These are phyloP conservation scores for Pluvianellus socialis DNA, from an alignment of 2,113 vertebrate species.

Conservation along the genomic window DNA sequence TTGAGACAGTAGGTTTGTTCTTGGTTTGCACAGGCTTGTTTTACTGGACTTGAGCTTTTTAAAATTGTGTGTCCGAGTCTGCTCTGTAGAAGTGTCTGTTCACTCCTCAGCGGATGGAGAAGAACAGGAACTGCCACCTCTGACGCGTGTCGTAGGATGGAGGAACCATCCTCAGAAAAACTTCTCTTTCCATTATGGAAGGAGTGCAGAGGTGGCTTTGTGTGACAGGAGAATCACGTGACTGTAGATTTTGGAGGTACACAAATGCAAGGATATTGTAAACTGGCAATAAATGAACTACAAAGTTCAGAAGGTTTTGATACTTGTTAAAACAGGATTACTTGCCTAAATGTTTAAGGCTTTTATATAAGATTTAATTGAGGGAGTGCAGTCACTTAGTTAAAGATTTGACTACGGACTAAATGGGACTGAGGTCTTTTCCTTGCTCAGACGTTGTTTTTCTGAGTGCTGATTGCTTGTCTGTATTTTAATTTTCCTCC, in stretches of 20 bases:
- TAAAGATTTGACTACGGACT: constrained; percentile 5
- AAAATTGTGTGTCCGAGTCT: neutral
- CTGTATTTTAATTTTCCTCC: neutral
- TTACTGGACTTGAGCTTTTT: neutral
- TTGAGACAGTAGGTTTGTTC: neutral
- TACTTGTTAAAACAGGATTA: constrained; percentile 16
- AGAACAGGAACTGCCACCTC: neutral
- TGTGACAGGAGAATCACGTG: neutral
- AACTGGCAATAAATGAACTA: neutral
- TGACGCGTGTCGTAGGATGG: neutral
- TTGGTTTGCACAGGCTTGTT: neutral
- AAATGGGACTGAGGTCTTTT: neutral
- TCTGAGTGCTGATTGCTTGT: neutral
- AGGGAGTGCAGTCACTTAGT: neutral
- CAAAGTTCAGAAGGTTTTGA: neutral
- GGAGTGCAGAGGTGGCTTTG: neutral
- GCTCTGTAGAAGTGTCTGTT: neutral
- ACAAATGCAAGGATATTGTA: neutral
- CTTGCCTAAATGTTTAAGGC: neutral
- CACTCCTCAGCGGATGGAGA: neutral
- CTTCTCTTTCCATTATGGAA: neutral
- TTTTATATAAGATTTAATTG: constrained; percentile 20
- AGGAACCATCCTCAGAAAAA: neutral
- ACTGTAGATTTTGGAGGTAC: neutral
- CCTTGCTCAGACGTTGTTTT: neutral